A percentile compares a stretch with the other conserved stretches of the same genome.
Conservation (phyloP, 2,888 invertebrate species). For the Conops quadrifasciatus region DNA sequence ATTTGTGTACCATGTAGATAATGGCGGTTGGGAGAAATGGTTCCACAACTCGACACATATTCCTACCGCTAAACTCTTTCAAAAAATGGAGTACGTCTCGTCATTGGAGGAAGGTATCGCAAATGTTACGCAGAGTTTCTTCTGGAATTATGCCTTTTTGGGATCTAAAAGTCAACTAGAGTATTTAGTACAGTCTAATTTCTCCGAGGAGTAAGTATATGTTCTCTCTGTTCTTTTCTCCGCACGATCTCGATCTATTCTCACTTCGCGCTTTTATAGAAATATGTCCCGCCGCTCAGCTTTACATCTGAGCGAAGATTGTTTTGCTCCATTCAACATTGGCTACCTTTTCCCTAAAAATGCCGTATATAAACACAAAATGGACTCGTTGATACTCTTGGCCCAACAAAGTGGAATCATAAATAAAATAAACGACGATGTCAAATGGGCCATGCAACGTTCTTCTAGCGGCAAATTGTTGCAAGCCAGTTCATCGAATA, state of each 20-base stretch:
- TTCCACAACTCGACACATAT: conserved; percentile 76
- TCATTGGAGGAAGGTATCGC: conserved; percentile 74
- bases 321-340: conserved; percentile 78
- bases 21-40: conserved; percentile 80
- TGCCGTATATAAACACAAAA: conserved; percentile 71
- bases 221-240: conserved; percentile 1
- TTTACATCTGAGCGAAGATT: conserved; percentile 78
- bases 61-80: conserved; percentile 70
- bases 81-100: conserved; percentile 74
- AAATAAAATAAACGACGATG: conserved; percentile 73
- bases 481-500: conserved; percentile 68
- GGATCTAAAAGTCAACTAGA: conserved; percentile 77
- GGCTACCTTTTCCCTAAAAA: conserved; percentile 72
- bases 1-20: conserved; percentile 66
- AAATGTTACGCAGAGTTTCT: conserved; percentile 78
- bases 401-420: conserved; percentile 76
- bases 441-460: conserved; percentile 77
- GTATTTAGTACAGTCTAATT: conserved; percentile 78
- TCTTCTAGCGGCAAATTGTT: conserved; percentile 71
- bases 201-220: conserved; percentile 68
- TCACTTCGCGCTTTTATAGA: conserved; percentile 50
- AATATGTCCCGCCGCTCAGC: conserved; percentile 69
- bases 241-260: not conserved
- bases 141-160: conserved; percentile 81
- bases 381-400: conserved; percentile 71